These are phyloP conservation scores for Heliconius eleuchia DNA, from an alignment of 1,140 invertebrate species.

Conservation along the genomic window DNA sequence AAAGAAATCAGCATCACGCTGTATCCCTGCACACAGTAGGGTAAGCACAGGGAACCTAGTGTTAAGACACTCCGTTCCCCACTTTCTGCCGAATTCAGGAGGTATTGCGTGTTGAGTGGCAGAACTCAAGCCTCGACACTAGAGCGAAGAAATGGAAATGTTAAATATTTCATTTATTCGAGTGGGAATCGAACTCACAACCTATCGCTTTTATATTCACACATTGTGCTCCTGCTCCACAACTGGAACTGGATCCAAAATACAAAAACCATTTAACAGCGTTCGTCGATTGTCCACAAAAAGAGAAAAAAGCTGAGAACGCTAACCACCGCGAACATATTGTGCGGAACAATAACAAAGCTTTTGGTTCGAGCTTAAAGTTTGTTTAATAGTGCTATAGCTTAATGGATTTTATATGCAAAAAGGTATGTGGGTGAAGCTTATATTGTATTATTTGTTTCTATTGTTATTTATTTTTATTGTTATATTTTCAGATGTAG, in stretches of 20 bases:
- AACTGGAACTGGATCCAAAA: background rate
- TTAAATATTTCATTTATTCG: too few relatives aligned
- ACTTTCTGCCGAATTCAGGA: too few relatives aligned
- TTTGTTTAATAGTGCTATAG: conserved; percentile 16
- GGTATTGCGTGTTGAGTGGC: too few relatives aligned
- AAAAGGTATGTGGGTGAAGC: background rate
- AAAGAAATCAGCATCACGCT: too few relatives aligned
- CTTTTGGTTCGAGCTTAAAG: conserved; percentile 10
- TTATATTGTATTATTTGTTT: background rate
- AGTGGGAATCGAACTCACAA: too few relatives aligned
- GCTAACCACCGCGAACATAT: conserved; percentile 11
- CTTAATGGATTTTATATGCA: background rate
- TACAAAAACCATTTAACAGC: background rate
- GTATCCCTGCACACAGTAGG: too few relatives aligned
- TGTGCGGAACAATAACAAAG: conserved; percentile 20
- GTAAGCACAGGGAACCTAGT: too few relatives aligned
- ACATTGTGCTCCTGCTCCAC: too few relatives aligned
- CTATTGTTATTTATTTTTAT: background rate
- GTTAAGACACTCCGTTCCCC: too few relatives aligned
- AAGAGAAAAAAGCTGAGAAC: conserved; percentile 9
- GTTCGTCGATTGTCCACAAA: background rate
- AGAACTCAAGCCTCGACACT: too few relatives aligned
- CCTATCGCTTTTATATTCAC: too few relatives aligned
- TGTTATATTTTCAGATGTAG: background rate
- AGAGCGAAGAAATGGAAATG: background rate